Base-by-base conservation (phyloP, 2,113 vertebrate species). In the Cephalopterus ornatus region DNA sequence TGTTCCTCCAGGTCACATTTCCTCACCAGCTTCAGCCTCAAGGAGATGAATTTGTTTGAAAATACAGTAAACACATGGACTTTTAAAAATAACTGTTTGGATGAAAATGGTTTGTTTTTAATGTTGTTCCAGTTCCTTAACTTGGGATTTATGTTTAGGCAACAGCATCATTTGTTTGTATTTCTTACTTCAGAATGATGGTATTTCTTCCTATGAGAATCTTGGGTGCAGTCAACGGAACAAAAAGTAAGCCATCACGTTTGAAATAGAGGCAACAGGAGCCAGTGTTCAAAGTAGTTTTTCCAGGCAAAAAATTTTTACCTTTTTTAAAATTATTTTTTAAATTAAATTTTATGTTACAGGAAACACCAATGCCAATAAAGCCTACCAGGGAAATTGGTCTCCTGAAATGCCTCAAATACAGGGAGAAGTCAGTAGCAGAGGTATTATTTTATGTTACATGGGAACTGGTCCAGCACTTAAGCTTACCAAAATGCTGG, bases 71-170 rank as follows among this genome's bases (percentile, higher is more conserved):
- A 96, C 84, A 93, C 41, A 46, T 14, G 26, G 83, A 20, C 89
- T 92, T 89, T 78, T 93, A 76, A 94, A 95, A 95, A 89, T 91
- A 90, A 91, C 53, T 94, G 93, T 89, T 95, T 95, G 71, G 78
- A 95, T 93, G 83, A 75, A 85, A 90, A 68, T 72, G 37, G 81
- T 84, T 96, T 96, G 81, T 50, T 87, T 94, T 97, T 87, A 80
- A 86, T 92, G 35, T 27, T 44, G 87, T 94, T 95, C 86, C 59
- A 78, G 73, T 93, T 96, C 76, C 49, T 96, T 86, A 89, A 68
- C 33, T 0, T 74, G 27, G 27, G 77, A 71, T 85, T 88, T 93
- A 30, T 85, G 59, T 72, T 96, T 92, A 76, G 92, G 90, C 70
- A 96, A 75, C 49, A 49, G 15, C 56, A 81, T 93, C 42, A 39